Percentiles rank a stretch among this genome's conserved stretches.
phyloP scores from a whole-genome alignment of 2,797 vertebrate genomes.

The Cyclopterus lumpus region DNA sequence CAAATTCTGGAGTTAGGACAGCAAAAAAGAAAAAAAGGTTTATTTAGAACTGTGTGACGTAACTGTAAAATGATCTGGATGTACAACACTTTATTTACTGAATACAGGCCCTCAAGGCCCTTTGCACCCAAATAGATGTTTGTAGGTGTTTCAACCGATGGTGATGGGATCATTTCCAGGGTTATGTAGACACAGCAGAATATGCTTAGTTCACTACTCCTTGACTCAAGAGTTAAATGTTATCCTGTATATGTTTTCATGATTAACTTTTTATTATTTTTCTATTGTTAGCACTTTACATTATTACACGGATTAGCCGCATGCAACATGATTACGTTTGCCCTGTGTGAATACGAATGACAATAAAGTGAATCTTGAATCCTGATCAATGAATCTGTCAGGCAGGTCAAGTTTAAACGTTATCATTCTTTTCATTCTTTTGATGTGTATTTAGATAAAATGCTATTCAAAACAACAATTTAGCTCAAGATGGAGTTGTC shows the following conservation, averaged over 20 bases:
- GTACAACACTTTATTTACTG: not conserved
- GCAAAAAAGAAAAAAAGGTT: not conserved
- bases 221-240: not conserved
- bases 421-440: not conserved
- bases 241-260: no score
- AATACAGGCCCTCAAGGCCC: not conserved
- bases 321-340: no score
- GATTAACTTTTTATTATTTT: no score
- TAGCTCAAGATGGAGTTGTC: not conserved
- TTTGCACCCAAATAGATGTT: not conserved
- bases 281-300: no score
- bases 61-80: not conserved
- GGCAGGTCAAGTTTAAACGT: not conserved
- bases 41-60: conserved; percentile 4
- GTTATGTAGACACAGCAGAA: not conserved
- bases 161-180: not conserved
- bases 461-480: not conserved
- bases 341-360: no score
- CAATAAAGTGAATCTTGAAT: no score
- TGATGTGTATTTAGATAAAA: not conserved
- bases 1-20: not conserved
- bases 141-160: conserved; percentile 1
- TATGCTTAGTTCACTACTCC: not conserved
- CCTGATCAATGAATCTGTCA: not conserved
- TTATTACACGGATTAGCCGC: no score